Conservation (phyloP, 2,888 invertebrate genomes). For the Sphaerophoria rueppellii region DNA sequence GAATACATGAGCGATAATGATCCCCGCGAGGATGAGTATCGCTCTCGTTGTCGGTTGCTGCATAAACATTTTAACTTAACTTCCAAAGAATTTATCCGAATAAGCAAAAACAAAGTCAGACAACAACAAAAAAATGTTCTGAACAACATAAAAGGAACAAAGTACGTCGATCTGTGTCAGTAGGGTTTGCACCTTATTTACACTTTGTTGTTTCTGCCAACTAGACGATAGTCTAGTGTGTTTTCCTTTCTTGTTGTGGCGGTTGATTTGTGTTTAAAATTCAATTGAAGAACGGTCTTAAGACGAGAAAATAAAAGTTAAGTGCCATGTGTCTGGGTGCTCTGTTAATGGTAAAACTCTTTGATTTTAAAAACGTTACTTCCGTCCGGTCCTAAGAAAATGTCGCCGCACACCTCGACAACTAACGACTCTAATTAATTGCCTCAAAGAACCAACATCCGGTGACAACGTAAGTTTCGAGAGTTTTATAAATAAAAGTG, state of each 20-base stretch:
- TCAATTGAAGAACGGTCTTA: constrained; percentile 45
- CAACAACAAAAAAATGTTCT: constrained; percentile 2
- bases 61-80: background rate
- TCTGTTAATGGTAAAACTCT: too few species aligned
- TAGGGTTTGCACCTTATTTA: constrained; percentile 53
- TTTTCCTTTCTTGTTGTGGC: constrained; percentile 19
- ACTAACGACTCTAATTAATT: too few species aligned
- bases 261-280: constrained; percentile 41
- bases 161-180: constrained; percentile 58
- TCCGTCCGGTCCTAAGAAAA: too few species aligned
- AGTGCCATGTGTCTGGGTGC: too few species aligned
- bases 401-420: too few species aligned
- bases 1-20: constrained; percentile 67
- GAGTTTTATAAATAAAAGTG: too few species aligned
- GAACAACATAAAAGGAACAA: constrained; percentile 8
- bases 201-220: constrained; percentile 7
- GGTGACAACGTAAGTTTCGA: too few species aligned
- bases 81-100: constrained; percentile 45
- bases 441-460: too few species aligned
- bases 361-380: too few species aligned
- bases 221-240: background rate
- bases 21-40: constrained; percentile 45
- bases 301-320: constrained; percentile 10
- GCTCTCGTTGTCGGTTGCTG: background rate
- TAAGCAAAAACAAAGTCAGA: constrained; percentile 28